Evolutionary conservation across 37 sponge, comb jelly and placozoan genomes (phyloP).

Genomic region (Hormiphora californensis): DNA sequence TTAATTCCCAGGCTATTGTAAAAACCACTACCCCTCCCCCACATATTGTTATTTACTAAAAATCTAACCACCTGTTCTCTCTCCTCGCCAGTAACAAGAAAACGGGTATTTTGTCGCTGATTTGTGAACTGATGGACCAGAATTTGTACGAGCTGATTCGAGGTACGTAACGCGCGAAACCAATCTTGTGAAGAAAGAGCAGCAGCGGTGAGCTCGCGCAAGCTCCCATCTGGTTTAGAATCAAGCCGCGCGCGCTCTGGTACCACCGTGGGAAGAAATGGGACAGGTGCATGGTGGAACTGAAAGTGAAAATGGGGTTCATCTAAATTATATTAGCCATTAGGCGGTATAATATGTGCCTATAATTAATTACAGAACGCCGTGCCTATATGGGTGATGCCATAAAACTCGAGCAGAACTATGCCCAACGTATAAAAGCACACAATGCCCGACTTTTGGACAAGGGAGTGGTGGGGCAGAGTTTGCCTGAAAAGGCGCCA

Average conservation of each 20-base stretch:
- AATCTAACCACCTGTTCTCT: too few species aligned
- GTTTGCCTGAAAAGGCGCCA: neutral
- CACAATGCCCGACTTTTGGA: neutral
- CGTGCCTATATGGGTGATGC: neutral
- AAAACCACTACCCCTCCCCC: neutral
- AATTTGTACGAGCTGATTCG: constrained; percentile 94
- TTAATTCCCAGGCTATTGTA: neutral
- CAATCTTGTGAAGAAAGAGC: neutral
- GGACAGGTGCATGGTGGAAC: too few species aligned
- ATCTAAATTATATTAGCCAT: too few species aligned
- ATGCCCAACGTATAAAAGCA: neutral
- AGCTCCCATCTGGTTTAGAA: too few species aligned
- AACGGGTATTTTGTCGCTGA: constrained; percentile 71
- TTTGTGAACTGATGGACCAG: constrained; percentile 95
- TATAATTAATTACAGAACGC: neutral
- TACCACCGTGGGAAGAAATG: too few species aligned
- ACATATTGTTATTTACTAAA: neutral
- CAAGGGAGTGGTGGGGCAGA: neutral
- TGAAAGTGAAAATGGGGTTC: too few species aligned
- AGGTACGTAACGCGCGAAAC: constrained; percentile 62
- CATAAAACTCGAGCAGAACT: neutral
- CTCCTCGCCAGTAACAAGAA: constrained; percentile 72
- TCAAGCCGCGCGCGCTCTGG: too few species aligned
- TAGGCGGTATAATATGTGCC: too few species aligned
- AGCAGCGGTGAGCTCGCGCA: neutral